Base-by-base conservation (phyloP, 2,797 vertebrate species). In the Sebastes minor region DNA sequence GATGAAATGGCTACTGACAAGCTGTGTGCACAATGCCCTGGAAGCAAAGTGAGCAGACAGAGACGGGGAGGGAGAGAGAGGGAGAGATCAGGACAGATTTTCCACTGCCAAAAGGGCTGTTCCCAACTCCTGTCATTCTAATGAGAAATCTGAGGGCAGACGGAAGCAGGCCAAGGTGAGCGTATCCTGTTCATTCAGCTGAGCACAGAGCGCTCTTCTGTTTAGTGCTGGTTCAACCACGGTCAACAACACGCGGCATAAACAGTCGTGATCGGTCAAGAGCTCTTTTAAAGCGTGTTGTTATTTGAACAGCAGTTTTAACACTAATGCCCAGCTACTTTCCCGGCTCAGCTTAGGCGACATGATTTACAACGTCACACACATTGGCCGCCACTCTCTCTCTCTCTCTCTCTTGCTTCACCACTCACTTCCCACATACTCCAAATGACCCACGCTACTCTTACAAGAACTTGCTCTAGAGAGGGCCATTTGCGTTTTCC, bases 1-100 rank as follows among this genome's bases (percentile, higher is more conserved):
- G 89, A 94, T 83, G 80, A 89, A 90, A 95, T 90, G 78, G 76
- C 53, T 90, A 71, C 88, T 91, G 94, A 94, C 91, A 91, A 83
- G 86, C 87, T 88, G 76, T 86, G 84, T 83, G 86, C 88, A 90
- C 89, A 87, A 81, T 81, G 68, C 53, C 79, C 88, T 91, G 84
- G 52, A 85, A 90, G 83, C 81, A 81, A 82, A 90, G 75, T 35
- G 82, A 86, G 74, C 62, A 16, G 65, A 89, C 72, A 81, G 35
- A 56, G 32, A 53, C 46, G 49, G 67, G 1, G 55, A 70, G 76
- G 25, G 67, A 56, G 71, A 57, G 61, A 30, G 63, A 53, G 49
- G 20, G 32, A 55, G 42, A 32, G 62, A 61, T 52, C 28, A 76
- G 49, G 59, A 49, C 82, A 81, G 46, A 81, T 73, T 72, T n/a